These are phyloP conservation scores for Leptestheria dahalacensis DNA, from an alignment of 1,140 invertebrate species.

Conservation along the genomic window DNA sequence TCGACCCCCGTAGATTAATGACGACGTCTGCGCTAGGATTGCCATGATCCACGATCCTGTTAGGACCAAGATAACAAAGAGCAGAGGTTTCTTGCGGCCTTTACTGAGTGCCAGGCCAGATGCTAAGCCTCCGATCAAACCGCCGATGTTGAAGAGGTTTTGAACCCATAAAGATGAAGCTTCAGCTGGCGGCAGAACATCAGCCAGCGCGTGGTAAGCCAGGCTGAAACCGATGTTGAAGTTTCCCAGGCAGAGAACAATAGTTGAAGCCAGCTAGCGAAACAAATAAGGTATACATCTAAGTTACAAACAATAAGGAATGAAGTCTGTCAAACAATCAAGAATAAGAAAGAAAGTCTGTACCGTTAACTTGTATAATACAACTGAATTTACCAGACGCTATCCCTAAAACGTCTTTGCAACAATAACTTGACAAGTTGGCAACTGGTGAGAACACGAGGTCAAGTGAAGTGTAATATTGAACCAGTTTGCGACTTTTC, in stretches of 20 bases:
- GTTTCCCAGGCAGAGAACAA: conserved; percentile 7
- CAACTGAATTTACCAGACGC: no score
- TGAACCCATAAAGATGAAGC: conserved; percentile 7
- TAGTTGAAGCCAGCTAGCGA: background rate
- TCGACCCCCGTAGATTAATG: conserved; percentile 5
- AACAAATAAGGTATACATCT: background rate
- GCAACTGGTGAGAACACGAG: no score
- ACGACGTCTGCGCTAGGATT: conserved; percentile 3
- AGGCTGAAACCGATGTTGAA: conserved; percentile 13
- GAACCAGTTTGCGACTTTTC: no score
- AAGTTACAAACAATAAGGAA: no score
- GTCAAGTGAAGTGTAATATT: no score
- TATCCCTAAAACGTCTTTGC: no score
- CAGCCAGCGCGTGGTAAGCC: conserved; percentile 9
- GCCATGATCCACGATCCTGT: conserved; percentile 11
- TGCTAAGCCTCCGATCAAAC: conserved; percentile 2
- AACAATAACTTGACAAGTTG: no score
- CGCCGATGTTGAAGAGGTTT: conserved; percentile 11
- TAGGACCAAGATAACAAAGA: conserved; percentile 4
- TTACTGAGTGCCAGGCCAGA: conserved; percentile 5
- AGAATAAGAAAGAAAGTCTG: no score
- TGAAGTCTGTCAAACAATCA: no score
- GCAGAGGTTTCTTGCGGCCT: conserved; percentile 1
- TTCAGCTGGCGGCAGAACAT: background rate
- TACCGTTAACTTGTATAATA: no score